Conservation (phyloP, 1,140 invertebrate species). For the Zaprionus nigranus region DNA sequence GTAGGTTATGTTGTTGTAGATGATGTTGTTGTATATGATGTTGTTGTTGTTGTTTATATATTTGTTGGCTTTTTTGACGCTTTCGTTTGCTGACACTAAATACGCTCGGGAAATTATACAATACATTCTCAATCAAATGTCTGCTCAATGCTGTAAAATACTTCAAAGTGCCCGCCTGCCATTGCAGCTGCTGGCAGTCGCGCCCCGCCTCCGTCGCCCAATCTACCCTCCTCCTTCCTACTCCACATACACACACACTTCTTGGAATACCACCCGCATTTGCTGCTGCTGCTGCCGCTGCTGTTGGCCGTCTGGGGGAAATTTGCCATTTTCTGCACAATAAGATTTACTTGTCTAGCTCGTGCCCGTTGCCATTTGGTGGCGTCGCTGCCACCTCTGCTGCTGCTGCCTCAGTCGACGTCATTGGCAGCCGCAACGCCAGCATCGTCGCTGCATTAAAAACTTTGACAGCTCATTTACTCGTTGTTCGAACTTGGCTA, state of each 20-base stretch:
- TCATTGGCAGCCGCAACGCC: constrained; percentile 40
- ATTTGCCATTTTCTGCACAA: constrained; percentile 83
- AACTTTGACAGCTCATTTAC: constrained; percentile 83
- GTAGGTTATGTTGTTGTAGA: constrained; percentile 10
- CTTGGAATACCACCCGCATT: constrained; percentile 28
- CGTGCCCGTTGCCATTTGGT: constrained; percentile 77
- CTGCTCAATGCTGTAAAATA: constrained; percentile 77
- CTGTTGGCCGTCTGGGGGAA: constrained; percentile 80
- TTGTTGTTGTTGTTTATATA: constrained; percentile 33
- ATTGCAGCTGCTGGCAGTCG: constrained; percentile 28
- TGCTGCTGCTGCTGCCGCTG: constrained; percentile 44
- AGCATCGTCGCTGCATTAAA: constrained; percentile 72
- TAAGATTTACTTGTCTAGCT: constrained; percentile 83
- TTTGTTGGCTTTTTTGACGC: constrained; percentile 51
- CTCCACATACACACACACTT: not conserved
- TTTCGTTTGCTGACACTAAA: constrained; percentile 67
- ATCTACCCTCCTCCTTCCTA: too few relatives aligned
- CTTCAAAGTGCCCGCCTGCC: constrained; percentile 64
- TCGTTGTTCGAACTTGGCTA: constrained; percentile 76
- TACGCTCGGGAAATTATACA: constrained; percentile 82
- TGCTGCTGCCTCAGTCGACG: constrained; percentile 19
- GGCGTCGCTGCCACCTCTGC: constrained; percentile 36
- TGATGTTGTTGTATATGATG: constrained; percentile 19
- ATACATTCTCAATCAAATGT: constrained; percentile 80
- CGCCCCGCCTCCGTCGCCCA: not conserved